Percentiles rank a stretch among this genome's conserved stretches.
phyloP scores from a whole-genome alignment of 2,113 vertebrate genomes.

The Lagopus leucura region DNA sequence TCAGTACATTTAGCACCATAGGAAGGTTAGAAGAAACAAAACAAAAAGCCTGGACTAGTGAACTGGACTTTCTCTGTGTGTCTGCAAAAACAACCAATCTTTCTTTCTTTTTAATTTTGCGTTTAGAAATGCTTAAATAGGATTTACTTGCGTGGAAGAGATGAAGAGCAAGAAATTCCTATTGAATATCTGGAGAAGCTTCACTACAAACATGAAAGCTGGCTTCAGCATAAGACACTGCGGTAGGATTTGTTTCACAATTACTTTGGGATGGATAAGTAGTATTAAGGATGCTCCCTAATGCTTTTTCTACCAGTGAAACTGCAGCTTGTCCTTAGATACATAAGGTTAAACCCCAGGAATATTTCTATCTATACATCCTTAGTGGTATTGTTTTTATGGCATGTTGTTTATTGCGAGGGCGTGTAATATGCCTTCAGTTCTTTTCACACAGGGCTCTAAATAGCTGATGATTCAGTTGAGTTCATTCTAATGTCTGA shows the following conservation, averaged over 20 bases:
- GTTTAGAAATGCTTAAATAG: slow-evolving; percentile 89
- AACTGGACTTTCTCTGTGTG: neutral
- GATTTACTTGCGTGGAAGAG: slow-evolving; percentile 87
- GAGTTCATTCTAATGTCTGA: neutral
- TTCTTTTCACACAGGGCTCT: neutral
- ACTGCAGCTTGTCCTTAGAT: neutral
- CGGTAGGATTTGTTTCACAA: slow-evolving; percentile 73
- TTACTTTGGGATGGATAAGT: neutral
- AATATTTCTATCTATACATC: rapidly evolving
- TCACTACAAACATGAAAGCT: slow-evolving; percentile 93
- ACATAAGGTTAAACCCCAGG: neutral
- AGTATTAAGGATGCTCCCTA: neutral
- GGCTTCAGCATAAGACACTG: slow-evolving; percentile 90
- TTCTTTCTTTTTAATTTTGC: neutral
- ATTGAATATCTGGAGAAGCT: slow-evolving; percentile 95
- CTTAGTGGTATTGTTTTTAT: neutral
- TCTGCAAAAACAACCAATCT: neutral
- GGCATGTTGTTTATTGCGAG: neutral
- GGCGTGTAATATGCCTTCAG: rapidly evolving
- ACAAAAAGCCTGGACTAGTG: neutral
- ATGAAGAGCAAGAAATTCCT: slow-evolving; percentile 92
- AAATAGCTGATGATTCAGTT: neutral
- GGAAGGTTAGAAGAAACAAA: neutral
- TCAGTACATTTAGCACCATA: neutral
- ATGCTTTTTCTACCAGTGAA: neutral